Evolutionary conservation across 2,888 invertebrate species (phyloP).

Genomic region (Phyllotreta cruciferae): DNA sequence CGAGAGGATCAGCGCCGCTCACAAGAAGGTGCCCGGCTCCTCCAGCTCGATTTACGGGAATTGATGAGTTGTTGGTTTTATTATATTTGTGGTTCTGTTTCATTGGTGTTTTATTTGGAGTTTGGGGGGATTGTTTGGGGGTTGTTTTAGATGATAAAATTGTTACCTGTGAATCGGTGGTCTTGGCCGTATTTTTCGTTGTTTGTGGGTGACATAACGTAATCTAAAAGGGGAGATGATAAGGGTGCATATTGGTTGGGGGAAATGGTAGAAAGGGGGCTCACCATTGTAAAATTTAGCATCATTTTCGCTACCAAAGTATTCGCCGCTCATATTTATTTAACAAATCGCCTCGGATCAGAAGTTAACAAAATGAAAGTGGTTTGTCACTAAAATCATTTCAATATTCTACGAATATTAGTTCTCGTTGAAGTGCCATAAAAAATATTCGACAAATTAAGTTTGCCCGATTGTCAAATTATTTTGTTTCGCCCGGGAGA

Average conservation of each 20-base stretch:
- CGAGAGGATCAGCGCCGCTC: constrained; percentile 32
- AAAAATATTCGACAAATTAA: constrained; percentile 9
- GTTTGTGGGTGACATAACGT: constrained; percentile 23
- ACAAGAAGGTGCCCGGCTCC: constrained; percentile 25
- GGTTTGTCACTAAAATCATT: constrained; percentile 5
- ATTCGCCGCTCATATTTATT: constrained; percentile 41
- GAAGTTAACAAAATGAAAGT: constrained; percentile 16
- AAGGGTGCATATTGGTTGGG: background rate
- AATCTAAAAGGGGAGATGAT: constrained; percentile 30
- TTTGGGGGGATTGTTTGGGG: no score
- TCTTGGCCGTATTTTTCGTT: constrained; percentile 33
- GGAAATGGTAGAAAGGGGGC: background rate
- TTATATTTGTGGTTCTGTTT: no score
- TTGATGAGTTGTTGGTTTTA: background rate
- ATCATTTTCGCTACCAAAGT: constrained; percentile 35
- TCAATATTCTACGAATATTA: constrained; percentile 7
- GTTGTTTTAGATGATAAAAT: no score
- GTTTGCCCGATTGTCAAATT: constrained; percentile 2
- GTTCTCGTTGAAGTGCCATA: constrained; percentile 13
- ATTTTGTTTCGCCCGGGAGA: constrained; percentile 6
- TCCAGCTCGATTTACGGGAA: background rate
- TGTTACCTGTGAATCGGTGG: constrained; percentile 35
- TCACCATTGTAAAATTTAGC: constrained; percentile 39
- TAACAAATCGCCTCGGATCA: constrained; percentile 1
- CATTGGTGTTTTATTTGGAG: no score